phyloP scores from a whole-genome alignment of 2,888 invertebrate genomes.

The Leistus spinibarbis region DNA sequence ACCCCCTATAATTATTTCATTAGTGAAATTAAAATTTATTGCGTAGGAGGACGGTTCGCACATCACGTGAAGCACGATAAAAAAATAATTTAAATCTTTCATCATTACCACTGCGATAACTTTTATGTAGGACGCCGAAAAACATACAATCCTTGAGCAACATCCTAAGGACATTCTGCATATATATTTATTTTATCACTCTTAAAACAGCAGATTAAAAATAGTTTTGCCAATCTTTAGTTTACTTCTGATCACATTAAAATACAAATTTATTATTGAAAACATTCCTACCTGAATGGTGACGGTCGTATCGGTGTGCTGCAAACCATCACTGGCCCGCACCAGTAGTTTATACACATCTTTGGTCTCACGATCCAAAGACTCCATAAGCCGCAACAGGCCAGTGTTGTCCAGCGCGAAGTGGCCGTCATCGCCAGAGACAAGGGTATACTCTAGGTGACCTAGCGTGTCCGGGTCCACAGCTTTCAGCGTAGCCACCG shows the following conservation, averaged over 20 bases:
- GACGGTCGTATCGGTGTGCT: constrained; percentile 79
- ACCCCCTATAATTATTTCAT: constrained; percentile 12
- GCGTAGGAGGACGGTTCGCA: constrained; percentile 9
- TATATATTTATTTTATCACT: too few relatives aligned
- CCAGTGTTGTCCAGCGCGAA: constrained; percentile 79
- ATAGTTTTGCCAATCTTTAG: too few relatives aligned
- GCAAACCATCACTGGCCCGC: constrained; percentile 88
- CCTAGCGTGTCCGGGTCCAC: constrained; percentile 87
- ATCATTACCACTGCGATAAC: too few relatives aligned
- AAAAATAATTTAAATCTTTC: too few relatives aligned
- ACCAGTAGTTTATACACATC: constrained; percentile 79
- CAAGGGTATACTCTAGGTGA: constrained; percentile 74
- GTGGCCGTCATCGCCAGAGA: constrained; percentile 63
- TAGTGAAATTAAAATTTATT: background rate
- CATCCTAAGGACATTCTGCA: too few relatives aligned
- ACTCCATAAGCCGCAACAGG: constrained; percentile 73
- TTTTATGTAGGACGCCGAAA: too few relatives aligned
- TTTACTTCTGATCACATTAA: too few relatives aligned
- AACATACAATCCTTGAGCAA: too few relatives aligned
- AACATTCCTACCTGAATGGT: constrained; percentile 72
- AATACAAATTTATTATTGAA: too few relatives aligned
- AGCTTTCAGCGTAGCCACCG: constrained; percentile 77
- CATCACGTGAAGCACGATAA: background rate
- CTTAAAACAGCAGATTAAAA: too few relatives aligned
- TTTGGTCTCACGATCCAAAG: constrained; percentile 82